Evolutionary conservation across 1,140 invertebrate species (phyloP), one percentile per base, ranked within the genome.

Genomic region (Chrysopa pallens): DNA sequence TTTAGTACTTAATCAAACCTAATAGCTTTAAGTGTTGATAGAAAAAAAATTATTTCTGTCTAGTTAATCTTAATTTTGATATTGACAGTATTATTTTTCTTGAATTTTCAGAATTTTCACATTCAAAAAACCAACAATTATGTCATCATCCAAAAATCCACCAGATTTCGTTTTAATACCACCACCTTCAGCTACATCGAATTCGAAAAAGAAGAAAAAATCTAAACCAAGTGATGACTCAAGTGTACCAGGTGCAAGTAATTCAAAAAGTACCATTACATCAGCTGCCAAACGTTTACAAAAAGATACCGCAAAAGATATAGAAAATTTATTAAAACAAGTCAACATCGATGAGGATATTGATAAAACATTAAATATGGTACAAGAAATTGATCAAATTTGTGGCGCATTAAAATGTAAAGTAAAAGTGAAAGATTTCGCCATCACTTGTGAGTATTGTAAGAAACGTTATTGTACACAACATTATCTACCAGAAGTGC

Each of bases 401-500:
- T 61, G 59, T 48, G 49, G 52, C 4, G 59, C 56, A 43, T 50
- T 39, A 31, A 60, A 60, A 46, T 61, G 59, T 44, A 61, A 61
- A 50, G 53, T 44, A n/a, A 49, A 46, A 36, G 58, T 50, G 6
- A 51, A 46, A 12, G 46, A 58, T 45, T 57, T 61, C 48, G 54
- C 54, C 11, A 60, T 61, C 11, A 50, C 55, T 6, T 61, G 59
- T 43, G 54, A 59, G 46, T 57, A 52, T 46, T 61, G 59, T 36
- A 57, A 54, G 13, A 44, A 45, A 8, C 49, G 57, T 44, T 61
- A 59, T 50, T 61, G 59, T 44, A 54, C 58, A 13, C 49, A 46
- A 9, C 59, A 61, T 42, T 57, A 54, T 27, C 46, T 61, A 31
- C 59, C 59, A 4, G 59, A 61, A 52, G 53, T 61, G 23, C 59